Evolutionary conservation across 1,140 invertebrate species (phyloP).

Genomic region (Neuroterus valhalla): DNA sequence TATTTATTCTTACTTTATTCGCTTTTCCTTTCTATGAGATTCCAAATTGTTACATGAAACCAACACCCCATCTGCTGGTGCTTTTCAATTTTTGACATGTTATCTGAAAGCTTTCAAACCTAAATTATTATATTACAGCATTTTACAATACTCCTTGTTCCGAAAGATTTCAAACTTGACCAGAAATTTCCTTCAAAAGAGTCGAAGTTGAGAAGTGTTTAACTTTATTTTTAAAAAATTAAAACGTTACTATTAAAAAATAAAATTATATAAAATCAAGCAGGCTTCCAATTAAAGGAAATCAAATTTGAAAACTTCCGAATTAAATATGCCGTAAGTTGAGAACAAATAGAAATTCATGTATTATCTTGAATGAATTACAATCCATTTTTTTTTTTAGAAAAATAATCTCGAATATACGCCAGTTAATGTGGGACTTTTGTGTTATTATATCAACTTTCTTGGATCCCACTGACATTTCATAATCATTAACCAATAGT

Average conservation of each 20-base stretch:
- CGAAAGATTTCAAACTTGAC: constrained; percentile 15
- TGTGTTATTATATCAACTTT: constrained; percentile 29
- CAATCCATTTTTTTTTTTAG: constrained; percentile 38
- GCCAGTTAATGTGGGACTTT: constrained; percentile 15
- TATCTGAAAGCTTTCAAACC: neutral
- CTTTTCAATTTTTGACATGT: constrained; percentile 19
- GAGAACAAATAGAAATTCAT: neutral
- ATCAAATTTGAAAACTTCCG: neutral
- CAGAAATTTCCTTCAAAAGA: neutral
- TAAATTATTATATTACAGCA: neutral
- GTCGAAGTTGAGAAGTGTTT: too few species aligned
- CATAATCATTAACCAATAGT: constrained; percentile 52
- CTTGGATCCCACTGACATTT: constrained; percentile 51
- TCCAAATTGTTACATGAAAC: constrained; percentile 18
- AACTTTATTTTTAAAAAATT: too few species aligned
- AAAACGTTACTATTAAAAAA: constrained; percentile 1
- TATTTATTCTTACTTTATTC: constrained; percentile 33
- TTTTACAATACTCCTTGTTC: constrained; percentile 26
- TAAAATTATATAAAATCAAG: neutral
- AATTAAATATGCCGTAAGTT: constrained; percentile 1
- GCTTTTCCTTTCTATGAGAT: neutral
- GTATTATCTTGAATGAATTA: constrained; percentile 43
- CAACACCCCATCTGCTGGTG: constrained; percentile 19
- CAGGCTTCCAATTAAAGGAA: neutral
- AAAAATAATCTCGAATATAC: constrained; percentile 21